Percentiles rank a stretch among this genome's conserved stretches.
Evolutionary conservation across 30 jellyfish, hydroid and myxozoan genomes (phyloP).

Genomic region (Cassiopea andromeda): DNA sequence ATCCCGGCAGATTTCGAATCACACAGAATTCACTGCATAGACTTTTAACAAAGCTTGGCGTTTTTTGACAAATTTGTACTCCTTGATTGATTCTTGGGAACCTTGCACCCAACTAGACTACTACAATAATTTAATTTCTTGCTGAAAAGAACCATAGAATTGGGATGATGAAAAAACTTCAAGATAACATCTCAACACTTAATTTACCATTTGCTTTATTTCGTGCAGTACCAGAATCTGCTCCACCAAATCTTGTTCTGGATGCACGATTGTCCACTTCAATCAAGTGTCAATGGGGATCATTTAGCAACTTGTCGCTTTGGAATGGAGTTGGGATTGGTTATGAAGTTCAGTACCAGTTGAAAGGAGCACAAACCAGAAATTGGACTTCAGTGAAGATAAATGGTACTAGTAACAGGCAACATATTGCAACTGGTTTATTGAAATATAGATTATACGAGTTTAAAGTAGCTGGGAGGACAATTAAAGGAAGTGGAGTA

Average conservation of each 20-base stretch:
- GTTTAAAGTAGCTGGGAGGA: conserved; percentile 22
- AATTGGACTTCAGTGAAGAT: conserved; percentile 10
- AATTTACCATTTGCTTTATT: too few species aligned
- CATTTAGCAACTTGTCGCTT: not conserved
- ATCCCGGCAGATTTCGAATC: too few species aligned
- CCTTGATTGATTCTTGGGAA: too few species aligned
- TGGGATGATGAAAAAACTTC: too few species aligned
- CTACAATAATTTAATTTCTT: too few species aligned
- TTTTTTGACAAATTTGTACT: too few species aligned
- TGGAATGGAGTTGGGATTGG: conserved; percentile 56
- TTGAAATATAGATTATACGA: not conserved
- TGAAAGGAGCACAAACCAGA: conserved; percentile 1
- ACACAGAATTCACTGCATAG: too few species aligned
- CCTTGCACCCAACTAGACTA: too few species aligned
- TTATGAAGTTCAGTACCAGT: conserved; percentile 34
- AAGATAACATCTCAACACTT: too few species aligned
- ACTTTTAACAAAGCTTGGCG: too few species aligned
- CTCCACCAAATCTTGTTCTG: conserved; percentile 29
- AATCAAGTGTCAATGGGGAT: conserved; percentile 24
- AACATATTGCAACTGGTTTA: not conserved
- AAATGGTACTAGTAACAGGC: conserved; percentile 11
- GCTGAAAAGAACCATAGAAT: too few species aligned
- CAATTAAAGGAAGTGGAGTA: conserved; percentile 26
- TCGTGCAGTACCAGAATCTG: conserved; percentile 55
- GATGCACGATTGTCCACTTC: conserved; percentile 3